Evolutionary conservation across 2,888 invertebrate species (phyloP).

Genomic region (Lasius fuliginosus): DNA sequence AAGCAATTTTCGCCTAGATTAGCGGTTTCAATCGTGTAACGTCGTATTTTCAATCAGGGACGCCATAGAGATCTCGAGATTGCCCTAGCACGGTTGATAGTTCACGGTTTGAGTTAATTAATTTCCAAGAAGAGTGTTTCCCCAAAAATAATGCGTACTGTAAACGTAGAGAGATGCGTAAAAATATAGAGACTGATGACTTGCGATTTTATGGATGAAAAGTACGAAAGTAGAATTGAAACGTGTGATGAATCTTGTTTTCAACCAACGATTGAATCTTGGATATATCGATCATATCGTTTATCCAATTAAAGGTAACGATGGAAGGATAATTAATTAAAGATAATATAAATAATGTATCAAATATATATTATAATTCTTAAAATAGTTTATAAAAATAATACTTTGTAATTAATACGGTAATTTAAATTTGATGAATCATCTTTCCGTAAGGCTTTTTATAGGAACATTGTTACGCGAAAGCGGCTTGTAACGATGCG

Average conservation of each 20-base stretch:
- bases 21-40: slow-evolving; percentile 69
- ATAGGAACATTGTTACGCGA: background rate
- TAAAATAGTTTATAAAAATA: background rate
- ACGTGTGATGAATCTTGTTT: background rate
- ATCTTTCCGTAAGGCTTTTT: background rate
- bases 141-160: background rate
- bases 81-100: background rate
- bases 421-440: background rate
- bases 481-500: slow-evolving; percentile 22
- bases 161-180: background rate
- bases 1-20: slow-evolving; percentile 71
- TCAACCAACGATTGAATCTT: background rate
- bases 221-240: background rate
- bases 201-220: background rate
- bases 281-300: slow-evolving; percentile 4
- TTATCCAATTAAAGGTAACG: background rate
- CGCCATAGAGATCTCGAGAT: slow-evolving; percentile 25
- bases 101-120: background rate
- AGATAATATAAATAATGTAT: background rate
- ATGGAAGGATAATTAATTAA: background rate
- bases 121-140: background rate
- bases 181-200: background rate
- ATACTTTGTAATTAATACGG: background rate
- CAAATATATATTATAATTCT: too few relatives aligned
- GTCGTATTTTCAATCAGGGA: slow-evolving; percentile 57